Evolutionary conservation across 1,140 invertebrate genomes (phyloP).

Genomic region (Tetragonula clypearis): DNA sequence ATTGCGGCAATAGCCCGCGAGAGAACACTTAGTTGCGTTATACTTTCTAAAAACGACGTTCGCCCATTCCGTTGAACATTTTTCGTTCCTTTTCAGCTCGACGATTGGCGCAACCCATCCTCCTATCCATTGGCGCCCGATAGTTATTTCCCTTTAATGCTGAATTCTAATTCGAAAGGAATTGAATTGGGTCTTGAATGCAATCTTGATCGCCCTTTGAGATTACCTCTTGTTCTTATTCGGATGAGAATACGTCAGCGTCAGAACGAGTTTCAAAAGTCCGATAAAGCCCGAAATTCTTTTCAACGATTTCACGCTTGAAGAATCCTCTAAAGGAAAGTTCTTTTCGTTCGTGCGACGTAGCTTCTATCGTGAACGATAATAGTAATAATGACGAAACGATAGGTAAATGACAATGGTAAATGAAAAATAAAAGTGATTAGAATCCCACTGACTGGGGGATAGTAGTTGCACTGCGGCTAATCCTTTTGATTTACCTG

Average conservation of each 20-base stretch:
- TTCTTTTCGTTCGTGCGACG: not conserved
- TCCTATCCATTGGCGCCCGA: not conserved
- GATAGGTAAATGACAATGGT: no score
- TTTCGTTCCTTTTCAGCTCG: not conserved
- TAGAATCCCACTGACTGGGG: no score
- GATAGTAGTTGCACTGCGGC: no score
- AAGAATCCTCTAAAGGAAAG: not conserved
- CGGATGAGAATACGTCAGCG: no score
- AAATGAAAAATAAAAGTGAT: no score
- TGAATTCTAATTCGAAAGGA: not conserved
- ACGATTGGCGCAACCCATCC: not conserved
- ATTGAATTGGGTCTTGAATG: not conserved
- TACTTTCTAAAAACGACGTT: constrained; percentile 34
- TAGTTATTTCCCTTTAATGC: not conserved
- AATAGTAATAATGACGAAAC: no score
- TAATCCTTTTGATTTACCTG: constrained; percentile 86
- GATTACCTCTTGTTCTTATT: no score
- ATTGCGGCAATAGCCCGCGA: constrained; percentile 47
- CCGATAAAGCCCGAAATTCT: not conserved
- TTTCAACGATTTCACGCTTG: not conserved
- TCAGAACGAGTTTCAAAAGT: no score
- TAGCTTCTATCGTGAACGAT: not conserved
- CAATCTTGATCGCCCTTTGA: not conserved
- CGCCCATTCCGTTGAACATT: not conserved
- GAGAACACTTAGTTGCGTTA: constrained; percentile 24